Evolutionary conservation across 2,113 vertebrate species (phyloP).

Genomic region (Sciurus niger): DNA sequence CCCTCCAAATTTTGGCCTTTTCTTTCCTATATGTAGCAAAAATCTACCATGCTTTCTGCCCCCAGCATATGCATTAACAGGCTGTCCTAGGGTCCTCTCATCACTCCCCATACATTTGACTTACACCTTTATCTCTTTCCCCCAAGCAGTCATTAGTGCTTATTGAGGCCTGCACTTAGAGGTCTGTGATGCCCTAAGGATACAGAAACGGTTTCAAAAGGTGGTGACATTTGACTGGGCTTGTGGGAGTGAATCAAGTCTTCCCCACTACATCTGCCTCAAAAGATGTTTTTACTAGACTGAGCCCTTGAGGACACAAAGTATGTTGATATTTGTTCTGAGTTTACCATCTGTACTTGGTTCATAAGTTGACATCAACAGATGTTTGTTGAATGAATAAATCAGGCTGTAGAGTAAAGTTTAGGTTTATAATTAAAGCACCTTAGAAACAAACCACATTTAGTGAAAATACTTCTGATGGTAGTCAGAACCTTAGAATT

Average conservation of each 20-base stretch:
- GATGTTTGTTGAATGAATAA: conserved; percentile 33
- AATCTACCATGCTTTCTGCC: neutral
- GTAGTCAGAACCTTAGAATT: conserved; percentile 35
- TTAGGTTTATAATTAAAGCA: conserved; percentile 45
- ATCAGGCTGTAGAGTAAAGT: neutral
- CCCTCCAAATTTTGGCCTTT: neutral
- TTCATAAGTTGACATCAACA: neutral
- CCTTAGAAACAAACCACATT: neutral
- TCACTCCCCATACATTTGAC: neutral
- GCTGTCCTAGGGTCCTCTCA: neutral
- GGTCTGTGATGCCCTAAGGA: neutral
- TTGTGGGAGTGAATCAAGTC: neutral
- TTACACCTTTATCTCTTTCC: neutral
- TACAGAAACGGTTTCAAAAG: conserved; percentile 17
- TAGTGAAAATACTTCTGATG: conserved; percentile 6
- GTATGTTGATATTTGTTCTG: neutral
- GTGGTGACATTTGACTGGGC: neutral
- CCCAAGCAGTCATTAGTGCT: neutral
- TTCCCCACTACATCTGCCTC: neutral
- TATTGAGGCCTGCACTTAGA: neutral
- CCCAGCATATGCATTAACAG: neutral
- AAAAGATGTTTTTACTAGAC: neutral
- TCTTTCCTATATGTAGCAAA: neutral
- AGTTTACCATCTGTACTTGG: neutral
- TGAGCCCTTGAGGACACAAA: neutral